A percentile compares a stretch with the other conserved stretches of the same genome.
Conservation (phyloP, 2,113 vertebrate species). For the Poeciliopsis prolifica region DNA sequence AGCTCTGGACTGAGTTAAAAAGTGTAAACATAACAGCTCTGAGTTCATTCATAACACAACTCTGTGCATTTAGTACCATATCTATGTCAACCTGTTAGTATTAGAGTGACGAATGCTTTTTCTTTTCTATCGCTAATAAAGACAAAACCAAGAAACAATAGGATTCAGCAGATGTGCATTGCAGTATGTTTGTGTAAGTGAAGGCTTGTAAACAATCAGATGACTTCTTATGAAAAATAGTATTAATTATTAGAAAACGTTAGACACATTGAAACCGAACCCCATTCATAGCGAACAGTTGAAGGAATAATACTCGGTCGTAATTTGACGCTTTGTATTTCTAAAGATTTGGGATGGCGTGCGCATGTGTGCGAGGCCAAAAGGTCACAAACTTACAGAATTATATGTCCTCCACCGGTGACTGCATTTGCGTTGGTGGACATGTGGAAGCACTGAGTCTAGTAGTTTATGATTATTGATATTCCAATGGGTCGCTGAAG, state of each 20-base stretch:
- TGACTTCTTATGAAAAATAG: neutral
- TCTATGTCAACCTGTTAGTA: neutral
- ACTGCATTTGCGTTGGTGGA: neutral
- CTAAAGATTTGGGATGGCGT: neutral
- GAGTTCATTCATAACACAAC: neutral
- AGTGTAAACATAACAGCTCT: neutral
- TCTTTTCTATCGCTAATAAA: neutral
- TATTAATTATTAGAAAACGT: neutral
- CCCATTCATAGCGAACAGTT: no score
- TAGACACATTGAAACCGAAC: neutral
- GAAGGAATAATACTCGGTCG: neutral
- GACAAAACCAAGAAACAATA: no score
- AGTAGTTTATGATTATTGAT: neutral
- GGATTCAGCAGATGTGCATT: no score
- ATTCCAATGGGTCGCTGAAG: neutral
- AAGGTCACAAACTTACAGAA: no score
- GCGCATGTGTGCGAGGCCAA: neutral
- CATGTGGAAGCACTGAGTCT: neutral
- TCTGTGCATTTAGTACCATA: neutral
- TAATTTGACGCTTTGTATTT: neutral
- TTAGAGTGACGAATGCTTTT: neutral
- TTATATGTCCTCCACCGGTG: neutral
- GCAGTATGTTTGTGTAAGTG: no score
- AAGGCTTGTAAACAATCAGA: neutral
- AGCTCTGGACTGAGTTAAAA: neutral